Evolutionary conservation across 1,140 invertebrate species (phyloP).

Genomic region (Drosophila equinoxialis): DNA sequence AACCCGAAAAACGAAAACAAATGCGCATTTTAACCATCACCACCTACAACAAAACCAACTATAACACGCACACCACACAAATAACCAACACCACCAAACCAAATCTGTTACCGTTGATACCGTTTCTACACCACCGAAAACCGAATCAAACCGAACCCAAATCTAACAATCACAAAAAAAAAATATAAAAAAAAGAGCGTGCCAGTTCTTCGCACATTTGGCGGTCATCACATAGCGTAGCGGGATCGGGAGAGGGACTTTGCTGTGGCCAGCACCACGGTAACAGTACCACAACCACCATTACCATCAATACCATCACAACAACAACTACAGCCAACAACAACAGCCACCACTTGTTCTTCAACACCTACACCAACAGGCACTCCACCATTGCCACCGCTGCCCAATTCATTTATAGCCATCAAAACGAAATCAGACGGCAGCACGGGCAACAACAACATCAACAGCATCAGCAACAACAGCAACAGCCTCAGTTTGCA

Average conservation of each 20-base stretch:
- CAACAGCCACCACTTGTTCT: slow-evolving; percentile 8
- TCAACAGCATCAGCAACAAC: slow-evolving; percentile 60
- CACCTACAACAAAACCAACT: slow-evolving; percentile 36
- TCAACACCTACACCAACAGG: slow-evolving; percentile 48
- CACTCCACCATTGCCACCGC: slow-evolving; percentile 75
- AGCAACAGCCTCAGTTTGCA: slow-evolving; percentile 66
- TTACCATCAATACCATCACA: slow-evolving; percentile 49
- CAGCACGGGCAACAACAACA: slow-evolving; percentile 55
- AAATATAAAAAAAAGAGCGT: slow-evolving; percentile 61
- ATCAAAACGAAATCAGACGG: slow-evolving; percentile 72
- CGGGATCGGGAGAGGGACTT: slow-evolving; percentile 82
- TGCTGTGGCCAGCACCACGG: slow-evolving; percentile 58
- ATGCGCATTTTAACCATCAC: slow-evolving; percentile 51
- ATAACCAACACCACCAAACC: slow-evolving; percentile 23
- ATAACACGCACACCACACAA: slow-evolving; percentile 51
- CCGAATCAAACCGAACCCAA: background rate
- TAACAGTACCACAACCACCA: slow-evolving; percentile 44
- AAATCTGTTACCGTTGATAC: slow-evolving; percentile 9
- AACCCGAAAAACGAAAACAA: slow-evolving; percentile 42
- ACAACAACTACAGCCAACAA: slow-evolving; percentile 36
- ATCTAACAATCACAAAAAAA: slow-evolving; percentile 50
- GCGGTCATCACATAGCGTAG: slow-evolving; percentile 83
- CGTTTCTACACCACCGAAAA: slow-evolving; percentile 12
- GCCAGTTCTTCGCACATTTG: slow-evolving; percentile 83
- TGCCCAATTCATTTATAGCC: slow-evolving; percentile 76